Conservation (phyloP, 2,113 vertebrate species). For the Corydoras maculifer region DNA sequence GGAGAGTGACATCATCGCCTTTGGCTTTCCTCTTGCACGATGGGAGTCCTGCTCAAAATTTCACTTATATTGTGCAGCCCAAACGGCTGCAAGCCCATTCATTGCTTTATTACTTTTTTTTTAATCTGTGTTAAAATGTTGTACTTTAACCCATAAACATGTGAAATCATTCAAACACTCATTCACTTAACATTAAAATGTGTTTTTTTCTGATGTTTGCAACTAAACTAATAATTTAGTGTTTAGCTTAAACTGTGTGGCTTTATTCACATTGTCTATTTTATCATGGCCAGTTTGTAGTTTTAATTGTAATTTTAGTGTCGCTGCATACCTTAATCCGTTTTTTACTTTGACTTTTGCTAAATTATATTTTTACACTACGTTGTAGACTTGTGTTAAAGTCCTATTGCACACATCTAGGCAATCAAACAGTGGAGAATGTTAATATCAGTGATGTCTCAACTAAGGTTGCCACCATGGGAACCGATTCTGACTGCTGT, state of each 20-base stretch:
- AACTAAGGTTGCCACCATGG: background rate
- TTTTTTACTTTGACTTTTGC: background rate
- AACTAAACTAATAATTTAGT: background rate
- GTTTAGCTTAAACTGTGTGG: no score
- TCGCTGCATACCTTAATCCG: no score
- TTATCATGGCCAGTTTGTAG: background rate
- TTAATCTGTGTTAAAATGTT: background rate
- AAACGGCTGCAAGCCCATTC: slow-evolving; percentile 15
- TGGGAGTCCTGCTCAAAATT: slow-evolving; percentile 45
- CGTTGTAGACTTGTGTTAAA: background rate
- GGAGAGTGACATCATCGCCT: slow-evolving; percentile 68
- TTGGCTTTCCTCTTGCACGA: slow-evolving; percentile 62
- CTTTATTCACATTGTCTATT: background rate
- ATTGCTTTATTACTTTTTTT: background rate
- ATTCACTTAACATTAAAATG: no score
- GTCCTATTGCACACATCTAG: background rate
- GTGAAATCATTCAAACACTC: no score
- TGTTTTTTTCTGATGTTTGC: no score
- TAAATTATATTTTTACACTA: background rate
- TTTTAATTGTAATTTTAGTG: background rate
- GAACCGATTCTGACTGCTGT: background rate
- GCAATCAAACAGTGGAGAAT: background rate
- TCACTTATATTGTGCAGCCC: slow-evolving; percentile 33
- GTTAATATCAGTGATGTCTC: slow-evolving; percentile 8
- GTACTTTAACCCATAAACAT: no score